Evolutionary conservation across 2,797 vertebrate genomes (phyloP).

Genomic region (Numenius phaeopus): DNA sequence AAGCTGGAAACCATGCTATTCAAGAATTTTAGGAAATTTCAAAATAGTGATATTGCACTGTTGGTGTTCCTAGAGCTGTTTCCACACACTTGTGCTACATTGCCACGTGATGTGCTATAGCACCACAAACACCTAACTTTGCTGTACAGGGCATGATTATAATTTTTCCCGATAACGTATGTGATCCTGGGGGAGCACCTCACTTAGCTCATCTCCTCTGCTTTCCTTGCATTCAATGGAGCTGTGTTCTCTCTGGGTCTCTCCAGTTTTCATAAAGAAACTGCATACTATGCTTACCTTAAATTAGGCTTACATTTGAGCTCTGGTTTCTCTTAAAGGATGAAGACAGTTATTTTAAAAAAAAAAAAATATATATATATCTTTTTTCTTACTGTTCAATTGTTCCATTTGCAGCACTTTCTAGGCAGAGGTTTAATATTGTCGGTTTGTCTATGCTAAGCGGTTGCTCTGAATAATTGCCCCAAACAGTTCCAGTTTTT

Average conservation of each 20-base stretch:
- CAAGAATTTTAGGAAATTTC: not conserved
- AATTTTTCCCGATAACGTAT: not conserved
- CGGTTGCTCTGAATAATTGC: constrained; percentile 49
- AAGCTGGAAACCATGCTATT: not conserved
- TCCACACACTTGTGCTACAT: not conserved
- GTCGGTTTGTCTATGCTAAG: not conserved
- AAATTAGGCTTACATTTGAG: not conserved
- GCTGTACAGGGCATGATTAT: not conserved
- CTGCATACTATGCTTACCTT: not conserved
- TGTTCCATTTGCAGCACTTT: not conserved
- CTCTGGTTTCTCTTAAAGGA: not conserved
- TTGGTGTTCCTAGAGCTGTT: not conserved
- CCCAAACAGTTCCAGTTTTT: constrained; percentile 79
- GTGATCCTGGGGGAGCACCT: not conserved
- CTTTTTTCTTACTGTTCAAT: not conserved
- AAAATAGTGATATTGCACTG: not conserved
- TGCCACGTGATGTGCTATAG: rapidly evolving
- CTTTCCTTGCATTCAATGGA: not conserved
- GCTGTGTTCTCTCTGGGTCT: not conserved
- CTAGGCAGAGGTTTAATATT: not conserved
- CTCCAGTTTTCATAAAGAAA: not conserved
- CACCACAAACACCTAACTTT: not conserved
- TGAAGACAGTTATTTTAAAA: not conserved
- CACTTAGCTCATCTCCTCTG: not conserved
- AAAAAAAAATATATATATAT: too few relatives aligned